Base-by-base conservation (phyloP, 2,888 invertebrate species). In the Rhagonycha fulva region DNA sequence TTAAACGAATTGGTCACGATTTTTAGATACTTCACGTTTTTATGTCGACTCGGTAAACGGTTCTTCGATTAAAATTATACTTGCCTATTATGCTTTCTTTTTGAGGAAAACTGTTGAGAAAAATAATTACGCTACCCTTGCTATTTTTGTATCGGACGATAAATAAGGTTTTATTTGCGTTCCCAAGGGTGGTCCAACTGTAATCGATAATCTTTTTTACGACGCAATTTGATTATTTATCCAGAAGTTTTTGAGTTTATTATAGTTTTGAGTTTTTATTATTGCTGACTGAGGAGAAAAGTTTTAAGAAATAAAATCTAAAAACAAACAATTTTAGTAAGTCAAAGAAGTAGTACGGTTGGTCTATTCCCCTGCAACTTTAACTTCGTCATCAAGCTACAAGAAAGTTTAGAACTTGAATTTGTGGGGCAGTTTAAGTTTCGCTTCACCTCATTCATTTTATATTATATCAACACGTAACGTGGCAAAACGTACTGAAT, bases 401-500 rank as follows among this genome's bases (percentile, higher is more conserved):
- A n/a, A 24, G 71, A 60, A 75, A 75, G 71, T 72, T 75, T 68
- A 62, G 14, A 75, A 67, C 24, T 71, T n/a, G 68, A 71, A 71
- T 60, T 62, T 71, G 74, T 47, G 69, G 72, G 73, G 63, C 32
- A 60, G 74, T 75, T 71, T 62, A 71, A 71, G 75, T 75, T 75
- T 75, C 71, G 69, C 72, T 70, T 67, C 70, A 71, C 70, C 70
- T 74, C 78, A 80, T 80, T 77, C 78, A 80, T 80, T 79, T 79
- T 79, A 77, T 74, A 79, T 80, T 77, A 77, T 72, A 77, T 73
- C 72, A 71, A 77, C 77, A 72, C 77, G 70, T 71, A 70, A 32
- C 68, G 72, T 70, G 68, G 32, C 71, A 70, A 66, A 76, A 79
- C 70, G 77, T 76, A 77, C 76, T 82, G 81, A 82, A 82, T 82